These are phyloP conservation scores for Egretta garzetta DNA, from an alignment of 2,113 vertebrate species.

Conservation along the genomic window DNA sequence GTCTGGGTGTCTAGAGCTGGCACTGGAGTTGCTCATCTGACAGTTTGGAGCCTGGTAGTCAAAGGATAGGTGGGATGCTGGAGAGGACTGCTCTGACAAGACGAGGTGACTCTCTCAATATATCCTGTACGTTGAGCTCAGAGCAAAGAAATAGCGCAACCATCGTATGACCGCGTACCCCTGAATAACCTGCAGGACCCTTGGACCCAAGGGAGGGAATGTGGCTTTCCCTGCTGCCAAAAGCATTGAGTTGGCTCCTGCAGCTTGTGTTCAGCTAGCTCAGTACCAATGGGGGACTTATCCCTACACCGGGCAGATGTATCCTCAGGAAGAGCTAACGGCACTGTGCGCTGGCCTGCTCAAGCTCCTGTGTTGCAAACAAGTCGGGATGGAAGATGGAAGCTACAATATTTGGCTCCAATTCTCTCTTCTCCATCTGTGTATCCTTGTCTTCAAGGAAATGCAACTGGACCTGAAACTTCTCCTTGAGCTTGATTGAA, in stretches of 20 bases:
- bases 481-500: not conserved
- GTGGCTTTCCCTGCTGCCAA: not conserved
- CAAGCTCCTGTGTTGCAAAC: not conserved
- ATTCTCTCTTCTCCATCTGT: not conserved
- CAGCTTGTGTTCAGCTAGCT: not conserved
- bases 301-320: not conserved
- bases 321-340: not conserved
- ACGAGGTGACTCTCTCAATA: not conserved
- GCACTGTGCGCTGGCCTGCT: not conserved
- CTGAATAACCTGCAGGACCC: not conserved
- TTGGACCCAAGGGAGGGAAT: not conserved
- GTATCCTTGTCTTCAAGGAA: not conserved
- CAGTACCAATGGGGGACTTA: not conserved
- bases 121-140: not conserved
- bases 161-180: not conserved
- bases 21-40: not conserved
- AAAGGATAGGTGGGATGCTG: not conserved
- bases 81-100: not conserved
- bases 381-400: not conserved
- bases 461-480: not conserved
- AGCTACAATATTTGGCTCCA: not conserved
- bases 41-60: not conserved
- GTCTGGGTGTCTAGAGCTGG: not conserved
- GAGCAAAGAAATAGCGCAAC: not conserved
- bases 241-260: not conserved